Evolutionary conservation across 1,140 invertebrate genomes (phyloP).

Genomic region (Drosophila sproati): DNA sequence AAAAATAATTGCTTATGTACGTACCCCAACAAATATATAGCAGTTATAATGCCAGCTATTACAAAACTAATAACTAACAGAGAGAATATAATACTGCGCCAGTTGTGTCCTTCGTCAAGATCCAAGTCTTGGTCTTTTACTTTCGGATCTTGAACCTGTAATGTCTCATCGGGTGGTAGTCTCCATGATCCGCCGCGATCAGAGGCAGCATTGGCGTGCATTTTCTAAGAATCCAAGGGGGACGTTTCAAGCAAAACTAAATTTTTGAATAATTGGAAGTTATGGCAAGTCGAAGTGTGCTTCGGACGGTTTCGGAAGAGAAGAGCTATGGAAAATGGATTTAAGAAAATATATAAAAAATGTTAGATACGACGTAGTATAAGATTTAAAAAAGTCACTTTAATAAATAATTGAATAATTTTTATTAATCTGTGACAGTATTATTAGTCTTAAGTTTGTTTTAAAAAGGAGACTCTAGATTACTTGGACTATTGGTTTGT

Average conservation of each 20-base stretch:
- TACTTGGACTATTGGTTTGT: too few species aligned
- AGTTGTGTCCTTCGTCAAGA: constrained; percentile 92
- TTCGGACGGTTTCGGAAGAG: constrained; percentile 52
- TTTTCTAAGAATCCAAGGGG: constrained; percentile 70
- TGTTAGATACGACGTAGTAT: background rate
- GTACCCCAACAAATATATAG: constrained; percentile 93
- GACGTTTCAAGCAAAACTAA: constrained; percentile 25
- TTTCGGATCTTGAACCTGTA: constrained; percentile 93
- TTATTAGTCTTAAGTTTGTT: too few species aligned
- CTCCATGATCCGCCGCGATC: constrained; percentile 92
- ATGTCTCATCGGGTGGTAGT: constrained; percentile 93
- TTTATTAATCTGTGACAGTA: too few species aligned
- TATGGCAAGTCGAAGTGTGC: constrained; percentile 40
- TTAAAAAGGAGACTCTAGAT: too few species aligned
- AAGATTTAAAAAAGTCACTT: too few species aligned
- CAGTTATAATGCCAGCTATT: constrained; percentile 93
- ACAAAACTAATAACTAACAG: constrained; percentile 93
- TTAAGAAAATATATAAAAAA: background rate
- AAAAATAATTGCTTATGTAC: background rate
- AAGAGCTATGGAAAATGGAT: constrained; percentile 20
- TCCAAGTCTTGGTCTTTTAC: constrained; percentile 88
- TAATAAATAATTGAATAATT: background rate
- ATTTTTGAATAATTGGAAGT: constrained; percentile 27
- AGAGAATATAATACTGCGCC: constrained; percentile 93
- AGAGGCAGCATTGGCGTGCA: constrained; percentile 93